Evolutionary conservation across 1,140 invertebrate genomes (phyloP), one percentile per base, ranked within the genome.

Genomic region (Drosophila repleta): DNA sequence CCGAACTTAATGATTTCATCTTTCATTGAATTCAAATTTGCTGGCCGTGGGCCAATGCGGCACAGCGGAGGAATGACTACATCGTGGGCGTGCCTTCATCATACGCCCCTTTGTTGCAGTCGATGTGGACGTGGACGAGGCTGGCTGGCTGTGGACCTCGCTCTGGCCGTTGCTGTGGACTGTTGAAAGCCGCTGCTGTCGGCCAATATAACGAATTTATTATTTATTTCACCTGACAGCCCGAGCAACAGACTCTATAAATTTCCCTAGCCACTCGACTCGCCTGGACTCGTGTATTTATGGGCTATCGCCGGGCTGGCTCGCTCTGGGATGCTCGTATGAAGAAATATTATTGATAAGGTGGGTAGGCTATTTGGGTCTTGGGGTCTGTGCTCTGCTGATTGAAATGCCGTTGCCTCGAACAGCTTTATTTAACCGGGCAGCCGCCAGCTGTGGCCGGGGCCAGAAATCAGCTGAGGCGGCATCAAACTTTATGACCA

Each of bases 211-310:
- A 90, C 89, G 85, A 90, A 90, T 90, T 90, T 90, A 90, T 90
- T 90, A 90, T 90, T 90, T 90, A 90, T 90, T 90, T 90, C 89
- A 90, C 89, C 89, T 90, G 89, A 90, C 89, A 90, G 79, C 78
- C 60, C 64, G 49, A 65, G 68, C 84, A 90, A 78, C 89, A 90
- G 79, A 90, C 78, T 87, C 89, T 77, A 90, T 90, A 90, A 90
- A 90, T 90, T 90, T 89, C 74, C 68, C 83, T 87, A 88, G 79
- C 83, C 75, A 74, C 57, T 74, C 69, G 32, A 43, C 66, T 24
- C 32, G 11, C 46, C 52, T 45, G 62, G 51, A 57, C 48, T 78
- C 76, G 74, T 84, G 74, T 84, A 84, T 85, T 87, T 84, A 84
- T 87, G 82, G 74, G 62, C 64, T 61, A 65, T 61, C 43, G 72